Conservation (phyloP, 37 sponge, comb jelly and placozoan species). For the Theonella swinhoei region DNA sequence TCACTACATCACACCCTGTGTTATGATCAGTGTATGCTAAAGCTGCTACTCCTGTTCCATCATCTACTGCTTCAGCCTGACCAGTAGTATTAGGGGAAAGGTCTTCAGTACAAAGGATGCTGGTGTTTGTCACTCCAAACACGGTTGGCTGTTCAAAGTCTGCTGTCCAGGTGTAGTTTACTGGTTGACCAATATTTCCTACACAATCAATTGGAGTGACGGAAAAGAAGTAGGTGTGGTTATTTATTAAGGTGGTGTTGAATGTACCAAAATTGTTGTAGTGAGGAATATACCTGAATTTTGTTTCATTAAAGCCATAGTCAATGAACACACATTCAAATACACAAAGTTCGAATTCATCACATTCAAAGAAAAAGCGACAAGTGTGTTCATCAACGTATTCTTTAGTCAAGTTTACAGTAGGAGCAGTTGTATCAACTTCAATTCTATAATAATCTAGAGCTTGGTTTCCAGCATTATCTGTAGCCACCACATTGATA, state of each 20-base stretch:
- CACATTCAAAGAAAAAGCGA: too few species aligned
- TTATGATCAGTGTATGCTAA: slow-evolving; percentile 10
- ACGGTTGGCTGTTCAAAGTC: slow-evolving; percentile 29
- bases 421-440: slow-evolving; percentile 30
- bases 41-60: neutral
- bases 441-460: neutral
- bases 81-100: slow-evolving; percentile 17
- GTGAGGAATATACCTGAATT: too few species aligned
- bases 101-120: slow-evolving; percentile 7
- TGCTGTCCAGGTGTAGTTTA: slow-evolving; percentile 13
- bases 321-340: neutral
- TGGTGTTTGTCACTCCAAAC: neutral
- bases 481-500: slow-evolving; percentile 5
- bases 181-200: slow-evolving; percentile 14
- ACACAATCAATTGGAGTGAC: slow-evolving; percentile 32
- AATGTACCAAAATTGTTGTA: too few species aligned
- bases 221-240: neutral
- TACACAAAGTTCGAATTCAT: too few species aligned
- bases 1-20: slow-evolving; percentile 3
- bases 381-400: slow-evolving; percentile 1
- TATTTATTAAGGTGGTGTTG: too few species aligned
- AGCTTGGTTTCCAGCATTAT: slow-evolving; percentile 14
- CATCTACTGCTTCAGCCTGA: slow-evolving; percentile 12
- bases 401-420: too few species aligned
- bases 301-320: slow-evolving; percentile 21